phyloP scores from a whole-genome alignment of 2,113 vertebrate species.

The Catagonus wagneri region DNA sequence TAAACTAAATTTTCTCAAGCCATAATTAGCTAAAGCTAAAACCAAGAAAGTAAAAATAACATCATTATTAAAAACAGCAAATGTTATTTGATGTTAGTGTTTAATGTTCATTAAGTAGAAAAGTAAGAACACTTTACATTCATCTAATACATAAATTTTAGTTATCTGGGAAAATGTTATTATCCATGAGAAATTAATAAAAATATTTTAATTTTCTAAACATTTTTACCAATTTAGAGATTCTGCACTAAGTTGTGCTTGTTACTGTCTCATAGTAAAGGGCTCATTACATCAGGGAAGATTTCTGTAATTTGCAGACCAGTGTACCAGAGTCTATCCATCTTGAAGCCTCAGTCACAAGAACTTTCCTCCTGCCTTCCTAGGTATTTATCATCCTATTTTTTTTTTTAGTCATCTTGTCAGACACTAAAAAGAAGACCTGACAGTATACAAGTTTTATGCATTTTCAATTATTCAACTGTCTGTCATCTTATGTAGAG shows the following conservation, averaged over 20 bases:
- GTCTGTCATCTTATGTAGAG: not conserved
- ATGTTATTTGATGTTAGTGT: not conserved
- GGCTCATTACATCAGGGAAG: not conserved
- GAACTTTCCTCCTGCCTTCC: not conserved
- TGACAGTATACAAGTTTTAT: constrained; percentile 23
- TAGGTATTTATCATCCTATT: not conserved
- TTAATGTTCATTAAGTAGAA: not conserved
- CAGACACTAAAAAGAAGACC: not conserved
- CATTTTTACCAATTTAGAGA: not conserved
- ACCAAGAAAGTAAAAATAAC: not conserved
- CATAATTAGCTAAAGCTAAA: not conserved
- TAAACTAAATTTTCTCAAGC: not conserved
- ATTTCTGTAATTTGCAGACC: not conserved
- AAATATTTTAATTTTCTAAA: constrained; percentile 15
- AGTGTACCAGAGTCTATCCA: not conserved
- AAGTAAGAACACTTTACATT: not conserved
- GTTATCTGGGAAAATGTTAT: not conserved
- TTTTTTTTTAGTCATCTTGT: constrained; percentile 23
- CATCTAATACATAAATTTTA: not conserved
- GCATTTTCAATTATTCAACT: constrained; percentile 56
- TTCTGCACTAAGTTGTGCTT: not conserved
- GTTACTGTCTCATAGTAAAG: not conserved
- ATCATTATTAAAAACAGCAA: not conserved
- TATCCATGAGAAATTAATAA: not conserved
- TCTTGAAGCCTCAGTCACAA: not conserved